Evolutionary conservation across 2,888 invertebrate genomes (phyloP).

Genomic region (Macrosoma leucophasiata): DNA sequence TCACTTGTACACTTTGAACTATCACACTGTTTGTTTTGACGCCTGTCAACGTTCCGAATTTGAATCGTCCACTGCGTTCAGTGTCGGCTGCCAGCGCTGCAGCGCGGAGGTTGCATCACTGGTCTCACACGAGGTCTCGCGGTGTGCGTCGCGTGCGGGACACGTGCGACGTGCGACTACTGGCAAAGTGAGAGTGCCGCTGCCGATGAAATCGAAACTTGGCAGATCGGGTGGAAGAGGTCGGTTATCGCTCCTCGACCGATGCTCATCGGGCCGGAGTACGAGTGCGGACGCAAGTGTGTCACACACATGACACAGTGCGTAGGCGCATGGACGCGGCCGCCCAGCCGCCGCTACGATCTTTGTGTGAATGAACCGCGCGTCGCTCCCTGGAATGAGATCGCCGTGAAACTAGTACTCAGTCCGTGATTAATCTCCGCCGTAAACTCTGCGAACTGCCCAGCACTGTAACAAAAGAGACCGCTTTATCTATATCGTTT

Average conservation of each 20-base stretch:
- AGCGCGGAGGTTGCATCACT: conserved; percentile 35
- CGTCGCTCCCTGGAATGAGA: conserved; percentile 19
- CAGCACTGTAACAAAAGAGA: conserved; percentile 37
- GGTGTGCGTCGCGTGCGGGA: conserved; percentile 32
- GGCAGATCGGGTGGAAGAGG: conserved; percentile 50
- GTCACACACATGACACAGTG: conserved; percentile 39
- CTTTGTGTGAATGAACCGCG: conserved; percentile 36
- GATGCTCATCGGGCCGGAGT: conserved; percentile 33
- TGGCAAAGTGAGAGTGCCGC: conserved; percentile 43
- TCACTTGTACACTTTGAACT: conserved; percentile 34
- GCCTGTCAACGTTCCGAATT: conserved; percentile 44
- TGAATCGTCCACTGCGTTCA: conserved; percentile 28
- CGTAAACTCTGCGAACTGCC: conserved; percentile 24
- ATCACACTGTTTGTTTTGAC: conserved; percentile 38
- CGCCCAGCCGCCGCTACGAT: conserved; percentile 32
- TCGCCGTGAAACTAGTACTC: no score
- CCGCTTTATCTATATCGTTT: conserved; percentile 16
- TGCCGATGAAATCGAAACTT: conserved; percentile 60
- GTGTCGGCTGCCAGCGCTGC: conserved; percentile 20
- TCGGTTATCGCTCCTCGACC: conserved; percentile 51
- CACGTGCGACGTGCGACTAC: conserved; percentile 60
- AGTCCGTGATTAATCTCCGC: no score
- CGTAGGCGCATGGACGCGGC: conserved; percentile 43
- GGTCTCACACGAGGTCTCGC: conserved; percentile 38
- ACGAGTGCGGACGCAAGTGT: conserved; percentile 39